Evolutionary conservation across 2,888 invertebrate species (phyloP).

Genomic region (Rhagophthalmus giganteus): DNA sequence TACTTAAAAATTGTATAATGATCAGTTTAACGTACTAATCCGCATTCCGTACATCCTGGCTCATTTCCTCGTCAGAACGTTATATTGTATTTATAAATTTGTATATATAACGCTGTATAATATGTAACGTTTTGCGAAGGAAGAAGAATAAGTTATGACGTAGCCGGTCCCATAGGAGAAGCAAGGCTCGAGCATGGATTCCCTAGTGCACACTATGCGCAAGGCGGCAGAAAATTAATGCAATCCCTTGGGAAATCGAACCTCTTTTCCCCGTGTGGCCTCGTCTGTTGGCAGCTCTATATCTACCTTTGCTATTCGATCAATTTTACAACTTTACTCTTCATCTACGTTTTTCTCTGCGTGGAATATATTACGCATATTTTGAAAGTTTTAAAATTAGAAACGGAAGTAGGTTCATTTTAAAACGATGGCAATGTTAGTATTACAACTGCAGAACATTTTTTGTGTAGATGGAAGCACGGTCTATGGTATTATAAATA

Average conservation of each 20-base stretch:
- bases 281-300: constrained; percentile 48
- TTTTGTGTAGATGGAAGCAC: no score
- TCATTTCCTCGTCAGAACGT: constrained; percentile 24
- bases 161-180: constrained; percentile 48
- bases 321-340: constrained; percentile 38
- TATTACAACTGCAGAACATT: no score
- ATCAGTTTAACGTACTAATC: constrained; percentile 3
- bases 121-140: constrained; percentile 50
- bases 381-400: background rate
- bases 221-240: constrained; percentile 79
- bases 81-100: constrained; percentile 41
- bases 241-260: constrained; percentile 68
- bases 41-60: constrained; percentile 19
- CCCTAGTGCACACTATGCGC: constrained; percentile 71
- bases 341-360: constrained; percentile 24
- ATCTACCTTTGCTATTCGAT: constrained; percentile 44
- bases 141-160: constrained; percentile 55
- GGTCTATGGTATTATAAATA: no score
- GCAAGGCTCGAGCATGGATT: constrained; percentile 52
- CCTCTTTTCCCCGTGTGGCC: constrained; percentile 56
- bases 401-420: background rate
- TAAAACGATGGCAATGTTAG: background rate
- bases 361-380: background rate
- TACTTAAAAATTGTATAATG: constrained; percentile 4
- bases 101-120: constrained; percentile 42